phyloP scores from a whole-genome alignment of 1,140 invertebrate species.

The Microvelia longipes region DNA sequence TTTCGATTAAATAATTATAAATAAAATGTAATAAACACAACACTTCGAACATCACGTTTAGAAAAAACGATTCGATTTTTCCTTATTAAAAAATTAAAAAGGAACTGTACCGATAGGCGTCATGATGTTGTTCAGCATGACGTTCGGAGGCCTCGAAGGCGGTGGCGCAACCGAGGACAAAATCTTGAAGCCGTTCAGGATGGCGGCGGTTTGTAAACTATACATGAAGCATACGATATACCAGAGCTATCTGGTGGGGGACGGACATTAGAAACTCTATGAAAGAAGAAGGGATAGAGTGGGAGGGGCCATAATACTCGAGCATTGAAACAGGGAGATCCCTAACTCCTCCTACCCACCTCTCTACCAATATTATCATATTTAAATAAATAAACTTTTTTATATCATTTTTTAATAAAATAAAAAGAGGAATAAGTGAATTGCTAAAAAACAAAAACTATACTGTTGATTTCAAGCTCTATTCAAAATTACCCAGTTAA shows the following conservation, averaged over 20 bases:
- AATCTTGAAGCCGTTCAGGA: slow-evolving; percentile 3
- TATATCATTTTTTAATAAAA: no score
- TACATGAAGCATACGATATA: not conserved
- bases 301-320: not conserved
- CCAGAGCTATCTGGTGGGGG: not conserved
- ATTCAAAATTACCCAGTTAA: no score
- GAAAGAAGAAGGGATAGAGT: not conserved
- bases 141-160: not conserved
- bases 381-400: no score
- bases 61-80: no score
- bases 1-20: no score
- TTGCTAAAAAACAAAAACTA: no score
- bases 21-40: no score
- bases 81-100: no score
- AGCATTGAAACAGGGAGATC: not conserved
- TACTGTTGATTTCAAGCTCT: no score
- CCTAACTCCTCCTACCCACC: not conserved
- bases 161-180: not conserved
- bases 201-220: slow-evolving; percentile 5
- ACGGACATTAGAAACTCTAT: not conserved
- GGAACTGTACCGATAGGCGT: not conserved
- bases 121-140: slow-evolving; percentile 4
- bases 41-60: no score
- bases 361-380: no score
- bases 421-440: no score